A percentile compares a stretch with the other conserved stretches of the same genome.
Evolutionary conservation across 2,113 vertebrate species (phyloP).

Genomic region (Euleptes europaea): DNA sequence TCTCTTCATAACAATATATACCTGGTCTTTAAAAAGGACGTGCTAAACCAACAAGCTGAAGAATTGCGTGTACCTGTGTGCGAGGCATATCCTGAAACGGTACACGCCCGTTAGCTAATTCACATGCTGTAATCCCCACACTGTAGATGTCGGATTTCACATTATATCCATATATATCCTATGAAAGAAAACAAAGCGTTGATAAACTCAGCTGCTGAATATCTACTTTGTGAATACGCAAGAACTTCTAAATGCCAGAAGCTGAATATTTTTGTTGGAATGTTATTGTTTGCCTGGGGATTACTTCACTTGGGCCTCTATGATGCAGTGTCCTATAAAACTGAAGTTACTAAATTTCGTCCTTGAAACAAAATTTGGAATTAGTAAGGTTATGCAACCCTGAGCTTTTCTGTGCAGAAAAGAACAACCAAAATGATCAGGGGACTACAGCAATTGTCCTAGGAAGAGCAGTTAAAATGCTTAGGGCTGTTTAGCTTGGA

Average conservation of each 20-base stretch:
- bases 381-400: rapidly evolving
- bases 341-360: not conserved
- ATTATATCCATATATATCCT: conserved; percentile 96
- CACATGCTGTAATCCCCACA: conserved; percentile 94
- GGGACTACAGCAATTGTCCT: no score
- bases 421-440: no score
- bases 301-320: no score
- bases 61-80: conserved; percentile 84
- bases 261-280: not conserved
- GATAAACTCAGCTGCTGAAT: not conserved
- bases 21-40: not conserved
- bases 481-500: no score
- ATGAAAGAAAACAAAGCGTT: conserved; percentile 31
- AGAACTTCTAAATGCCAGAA: not conserved
- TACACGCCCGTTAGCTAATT: conserved; percentile 92
- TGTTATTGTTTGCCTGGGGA: not conserved
- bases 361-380: not conserved
- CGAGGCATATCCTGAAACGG: conserved; percentile 95
- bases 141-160: conserved; percentile 99
- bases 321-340: not conserved
- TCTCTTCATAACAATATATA: not conserved
- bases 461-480: no score
- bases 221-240: not conserved
- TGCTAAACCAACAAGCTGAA: not conserved
- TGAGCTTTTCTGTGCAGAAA: no score